Conservation (phyloP, 2,113 vertebrate genomes). For the Otis tarda region DNA sequence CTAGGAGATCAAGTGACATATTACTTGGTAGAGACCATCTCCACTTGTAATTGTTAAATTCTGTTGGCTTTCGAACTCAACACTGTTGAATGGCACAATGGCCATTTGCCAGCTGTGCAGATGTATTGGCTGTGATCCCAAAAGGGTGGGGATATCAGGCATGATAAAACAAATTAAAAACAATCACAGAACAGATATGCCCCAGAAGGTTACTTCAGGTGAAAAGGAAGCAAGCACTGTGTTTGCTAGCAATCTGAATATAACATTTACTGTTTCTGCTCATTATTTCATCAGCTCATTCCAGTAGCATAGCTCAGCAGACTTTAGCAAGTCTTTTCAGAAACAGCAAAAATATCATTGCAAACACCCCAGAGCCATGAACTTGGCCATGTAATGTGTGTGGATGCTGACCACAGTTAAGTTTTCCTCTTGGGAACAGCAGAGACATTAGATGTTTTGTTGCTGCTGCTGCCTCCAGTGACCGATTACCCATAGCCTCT, state of each 20-base stretch:
- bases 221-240: background rate
- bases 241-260: background rate
- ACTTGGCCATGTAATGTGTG: background rate
- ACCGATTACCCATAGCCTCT: background rate
- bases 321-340: conserved; percentile 39
- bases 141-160: background rate
- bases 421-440: background rate
- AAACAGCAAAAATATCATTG: background rate
- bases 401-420: background rate
- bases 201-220: background rate
- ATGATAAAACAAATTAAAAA: background rate
- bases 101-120: background rate
- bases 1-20: background rate
- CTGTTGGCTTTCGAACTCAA: background rate
- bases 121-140: background rate
- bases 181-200: background rate
- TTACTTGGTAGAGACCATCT: background rate
- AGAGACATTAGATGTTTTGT: background rate
- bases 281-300: conserved; percentile 14
- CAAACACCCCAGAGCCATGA: background rate
- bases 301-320: background rate
- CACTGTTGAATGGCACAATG: background rate
- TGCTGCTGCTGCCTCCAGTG: background rate
- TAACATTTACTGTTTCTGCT: background rate
- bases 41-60: background rate